These are phyloP conservation scores for Neuroscelio doddi DNA, from an alignment of 2,888 invertebrate species.

Conservation along the genomic window DNA sequence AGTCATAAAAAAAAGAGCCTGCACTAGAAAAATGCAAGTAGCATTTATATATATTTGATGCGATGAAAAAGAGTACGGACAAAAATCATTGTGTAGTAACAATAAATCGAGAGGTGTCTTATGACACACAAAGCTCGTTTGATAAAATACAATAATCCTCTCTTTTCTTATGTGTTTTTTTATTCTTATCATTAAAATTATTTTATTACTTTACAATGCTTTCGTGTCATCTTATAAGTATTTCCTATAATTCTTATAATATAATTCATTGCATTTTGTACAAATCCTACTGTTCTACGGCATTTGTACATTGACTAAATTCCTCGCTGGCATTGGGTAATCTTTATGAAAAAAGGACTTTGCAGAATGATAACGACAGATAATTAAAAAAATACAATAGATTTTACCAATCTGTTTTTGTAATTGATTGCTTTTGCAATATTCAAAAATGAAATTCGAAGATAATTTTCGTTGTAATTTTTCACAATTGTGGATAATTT, in stretches of 20 bases:
- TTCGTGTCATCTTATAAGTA: constrained; percentile 30
- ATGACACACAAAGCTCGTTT: constrained; percentile 64
- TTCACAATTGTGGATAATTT: too few relatives aligned
- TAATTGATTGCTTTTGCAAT: too few relatives aligned
- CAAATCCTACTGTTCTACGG: constrained; percentile 62
- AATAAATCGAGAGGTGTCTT: constrained; percentile 59
- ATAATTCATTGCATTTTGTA: constrained; percentile 66
- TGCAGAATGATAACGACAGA: too few relatives aligned
- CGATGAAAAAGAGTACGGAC: constrained; percentile 41
- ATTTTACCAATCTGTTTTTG: too few relatives aligned
- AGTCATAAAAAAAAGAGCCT: constrained; percentile 5
- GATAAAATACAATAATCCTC: constrained; percentile 60
- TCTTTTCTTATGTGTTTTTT: constrained; percentile 47
- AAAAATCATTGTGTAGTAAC: constrained; percentile 51
- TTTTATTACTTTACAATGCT: constrained; percentile 43
- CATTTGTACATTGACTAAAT: constrained; percentile 47
- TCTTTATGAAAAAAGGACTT: too few relatives aligned
- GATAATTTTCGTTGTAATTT: too few relatives aligned
- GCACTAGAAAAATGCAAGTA: too few relatives aligned
- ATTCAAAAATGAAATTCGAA: too few relatives aligned
- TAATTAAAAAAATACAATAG: too few relatives aligned
- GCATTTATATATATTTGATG: constrained; percentile 1
- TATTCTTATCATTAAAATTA: constrained; percentile 51
- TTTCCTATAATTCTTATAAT: constrained; percentile 52
- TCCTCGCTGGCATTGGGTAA: constrained; percentile 27